Conservation (phyloP, 2,797 vertebrate genomes). For the Fistularia commersonii region DNA sequence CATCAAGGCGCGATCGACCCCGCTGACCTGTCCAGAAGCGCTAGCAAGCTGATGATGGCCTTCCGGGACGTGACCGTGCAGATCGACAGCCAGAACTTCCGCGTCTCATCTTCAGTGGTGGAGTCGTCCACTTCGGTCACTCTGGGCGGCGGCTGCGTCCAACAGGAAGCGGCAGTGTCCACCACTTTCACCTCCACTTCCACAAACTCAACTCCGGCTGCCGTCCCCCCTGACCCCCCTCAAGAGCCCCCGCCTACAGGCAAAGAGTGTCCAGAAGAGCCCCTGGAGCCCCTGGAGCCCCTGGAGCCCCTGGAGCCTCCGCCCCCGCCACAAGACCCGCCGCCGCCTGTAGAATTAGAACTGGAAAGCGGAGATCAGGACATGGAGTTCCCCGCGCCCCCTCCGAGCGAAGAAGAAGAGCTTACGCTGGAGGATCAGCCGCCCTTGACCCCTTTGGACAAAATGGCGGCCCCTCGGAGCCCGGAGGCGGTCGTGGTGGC, state of each 20-base stretch:
- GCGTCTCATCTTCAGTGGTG: constrained; percentile 87
- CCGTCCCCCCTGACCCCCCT: constrained; percentile 18
- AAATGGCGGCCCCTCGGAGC: constrained; percentile 49
- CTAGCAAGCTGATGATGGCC: constrained; percentile 97
- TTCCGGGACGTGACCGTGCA: constrained; percentile 96
- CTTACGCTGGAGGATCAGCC: constrained; percentile 55
- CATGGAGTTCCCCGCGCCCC: constrained; percentile 71
- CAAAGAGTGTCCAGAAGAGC: constrained; percentile 37
- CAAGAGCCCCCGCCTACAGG: constrained; percentile 44
- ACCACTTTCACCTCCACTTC: constrained; percentile 28
- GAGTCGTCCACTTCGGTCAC: constrained; percentile 86
- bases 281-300: constrained; percentile 49
- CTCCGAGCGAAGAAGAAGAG: constrained; percentile 76
- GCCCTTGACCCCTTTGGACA: constrained; percentile 67
- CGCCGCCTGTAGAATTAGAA: constrained; percentile 58
- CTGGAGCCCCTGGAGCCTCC: constrained; percentile 54
- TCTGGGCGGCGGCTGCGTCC: constrained; percentile 85
- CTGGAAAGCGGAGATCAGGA: constrained; percentile 56
- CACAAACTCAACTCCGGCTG: constrained; percentile 27
- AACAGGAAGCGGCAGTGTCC: constrained; percentile 48
- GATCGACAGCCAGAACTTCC: constrained; percentile 93
- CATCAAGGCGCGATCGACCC: constrained; percentile 67
- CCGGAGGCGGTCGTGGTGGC: constrained; percentile 32
- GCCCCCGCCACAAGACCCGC: constrained; percentile 65
- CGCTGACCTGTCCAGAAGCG: constrained; percentile 80